Evolutionary conservation across 2,888 invertebrate genomes (phyloP), one percentile per base, ranked within the genome.

Genomic region (Morpho achilles): DNA sequence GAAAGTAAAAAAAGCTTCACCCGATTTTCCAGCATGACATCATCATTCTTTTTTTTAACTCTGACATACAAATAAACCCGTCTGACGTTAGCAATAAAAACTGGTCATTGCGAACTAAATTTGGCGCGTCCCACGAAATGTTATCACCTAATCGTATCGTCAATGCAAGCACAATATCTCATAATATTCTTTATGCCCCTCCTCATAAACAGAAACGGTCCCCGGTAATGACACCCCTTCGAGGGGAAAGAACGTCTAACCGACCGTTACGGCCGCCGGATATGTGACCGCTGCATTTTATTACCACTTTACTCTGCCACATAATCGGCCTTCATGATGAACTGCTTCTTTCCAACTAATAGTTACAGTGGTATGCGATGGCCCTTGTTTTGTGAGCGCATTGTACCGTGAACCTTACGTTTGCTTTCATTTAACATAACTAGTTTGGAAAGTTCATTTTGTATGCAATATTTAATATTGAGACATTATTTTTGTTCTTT

Each of bases 251-350:
- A 75, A 78, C 80, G 79, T 69, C 85, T 81, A 87, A 84, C 85
- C 85, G 87, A 75, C 87, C 84, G 83, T 89, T 87, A 83, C 81
- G 87, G 79, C 79, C 84, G 77, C 74, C 79, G 82, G 83, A 86
- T 87, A 88, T 89, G 89, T 89, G 89, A 86, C 90, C 90, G 90
- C 89, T 90, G 89, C 88, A 88, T 90, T 90, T 90, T 90, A 90
- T 89, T 80, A 88, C 90, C 90, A 87, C 88, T 90, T 89, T 84
- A 87, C 84, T 83, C 81, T 81, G 86, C 88, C 89, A 89, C 90
- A 85, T 88, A 90, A 89, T 89, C 88, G 89, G 77, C 87, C 86
- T 82, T 83, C 83, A 77, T 87, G 89, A 89, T 87, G 81, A 82
- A 88, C 84, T 87, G 84, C 82, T 83, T 80, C 77, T 82, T 82